These are phyloP conservation scores for Apocheima hispidaria DNA, from an alignment of 2,888 invertebrate genomes.

Conservation along the genomic window DNA sequence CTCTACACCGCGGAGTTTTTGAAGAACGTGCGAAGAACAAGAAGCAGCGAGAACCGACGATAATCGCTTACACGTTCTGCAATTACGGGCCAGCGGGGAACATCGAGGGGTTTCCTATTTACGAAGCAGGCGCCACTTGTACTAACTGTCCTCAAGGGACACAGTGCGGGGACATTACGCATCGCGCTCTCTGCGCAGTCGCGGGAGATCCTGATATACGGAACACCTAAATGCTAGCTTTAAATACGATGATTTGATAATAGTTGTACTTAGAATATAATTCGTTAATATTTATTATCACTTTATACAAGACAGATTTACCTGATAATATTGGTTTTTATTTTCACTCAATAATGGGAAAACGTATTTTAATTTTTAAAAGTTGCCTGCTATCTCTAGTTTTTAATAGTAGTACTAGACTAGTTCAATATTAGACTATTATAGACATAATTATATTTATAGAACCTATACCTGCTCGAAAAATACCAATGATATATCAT, in stretches of 20 bases:
- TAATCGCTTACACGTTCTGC: slow-evolving; percentile 77
- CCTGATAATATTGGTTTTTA: no score
- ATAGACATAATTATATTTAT: no score
- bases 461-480: no score
- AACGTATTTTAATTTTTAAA: no score
- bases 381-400: no score
- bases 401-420: no score
- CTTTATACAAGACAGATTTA: not conserved
- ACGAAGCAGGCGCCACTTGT: slow-evolving; percentile 71
- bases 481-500: no score
- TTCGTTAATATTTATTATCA: not conserved
- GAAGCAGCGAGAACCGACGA: slow-evolving; percentile 60
- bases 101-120: slow-evolving; percentile 79
- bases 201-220: slow-evolving; percentile 66
- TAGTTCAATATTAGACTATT: no score
- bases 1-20: slow-evolving; percentile 66
- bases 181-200: slow-evolving; percentile 72
- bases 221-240: not conserved
- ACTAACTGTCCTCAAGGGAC: slow-evolving; percentile 77
- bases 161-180: slow-evolving; percentile 70
- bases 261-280: not conserved
- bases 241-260: not conserved
- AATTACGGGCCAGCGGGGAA: slow-evolving; percentile 82
- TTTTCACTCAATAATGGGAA: no score
- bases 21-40: slow-evolving; percentile 44